Base-by-base conservation (phyloP, 2,113 vertebrate genomes). In the Forbesichthys papilliferus region DNA sequence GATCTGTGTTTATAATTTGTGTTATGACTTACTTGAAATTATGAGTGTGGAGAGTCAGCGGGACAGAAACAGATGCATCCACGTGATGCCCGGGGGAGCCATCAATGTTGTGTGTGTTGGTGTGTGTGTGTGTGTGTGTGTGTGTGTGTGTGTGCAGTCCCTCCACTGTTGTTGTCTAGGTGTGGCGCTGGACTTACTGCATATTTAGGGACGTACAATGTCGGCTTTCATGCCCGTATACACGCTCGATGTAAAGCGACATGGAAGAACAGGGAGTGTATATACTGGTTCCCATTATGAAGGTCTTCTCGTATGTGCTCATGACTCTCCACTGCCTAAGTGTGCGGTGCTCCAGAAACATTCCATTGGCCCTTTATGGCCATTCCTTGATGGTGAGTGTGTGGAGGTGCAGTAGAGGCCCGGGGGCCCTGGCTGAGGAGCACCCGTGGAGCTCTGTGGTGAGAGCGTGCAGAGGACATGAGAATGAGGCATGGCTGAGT, bases 1-100 rank as follows among this genome's bases (percentile, higher is more conserved):
- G 79, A 92, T 91, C 88, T 80, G 87, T 90, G 90, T 92, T 93
- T 92, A 91, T 88, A 92, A 93, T 92, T 91, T 90, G 87, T 89
- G 89, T 91, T 91, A 91, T 89, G 90, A 91, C 89, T 91, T 88
- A 86, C 88, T 89, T 89, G 79, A 88, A 92, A 88, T 91, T 88
- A 91, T 90, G 87, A 88, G 86, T 67, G 79, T 74, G 74, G 84
- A 80, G 79, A 91, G 84, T 84, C 82, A 84, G 78, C 12, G 58
- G 77, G 87, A 85, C 86, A 88, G 87, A 88, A 92, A 91, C 89
- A 92, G 90, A 92, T 91, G 88, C 86, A 81, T 89, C 89, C 71
- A n/a, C 58, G 84, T 61, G 83, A 80, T 85, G 82, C 90, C 88
- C 85, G 61, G 65, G 89, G 85, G 90, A 91, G 66, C 84, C 82